Percentiles rank a stretch among this genome's conserved stretches.
These are phyloP conservation scores for Centrocercus urophasianus DNA, from an alignment of 2,113 vertebrate genomes.

Conservation along the genomic window DNA sequence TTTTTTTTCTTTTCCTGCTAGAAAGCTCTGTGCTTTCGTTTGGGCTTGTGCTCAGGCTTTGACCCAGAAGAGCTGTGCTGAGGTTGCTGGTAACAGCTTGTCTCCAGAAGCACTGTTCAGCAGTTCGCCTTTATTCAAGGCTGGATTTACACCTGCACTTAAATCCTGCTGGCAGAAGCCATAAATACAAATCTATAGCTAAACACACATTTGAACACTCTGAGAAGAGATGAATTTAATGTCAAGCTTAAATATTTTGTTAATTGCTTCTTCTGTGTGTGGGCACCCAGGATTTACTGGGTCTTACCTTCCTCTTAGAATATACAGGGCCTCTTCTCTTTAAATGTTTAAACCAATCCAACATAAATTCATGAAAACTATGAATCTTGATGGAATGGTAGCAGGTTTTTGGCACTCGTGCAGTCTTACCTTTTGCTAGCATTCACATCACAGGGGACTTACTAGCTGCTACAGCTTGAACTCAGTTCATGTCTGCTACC, in stretches of 20 bases:
- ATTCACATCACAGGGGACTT: background rate
- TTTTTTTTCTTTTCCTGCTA: background rate
- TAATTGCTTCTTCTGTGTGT: background rate
- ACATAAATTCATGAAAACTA: background rate
- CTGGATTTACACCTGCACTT: background rate
- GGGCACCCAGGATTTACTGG: background rate
- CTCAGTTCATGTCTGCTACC: background rate
- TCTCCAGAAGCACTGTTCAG: background rate
- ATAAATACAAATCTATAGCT: background rate
- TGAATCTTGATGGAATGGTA: background rate
- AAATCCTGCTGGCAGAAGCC: background rate
- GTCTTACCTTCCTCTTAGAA: background rate
- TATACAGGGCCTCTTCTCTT: background rate
- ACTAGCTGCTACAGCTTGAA: background rate
- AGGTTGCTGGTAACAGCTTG: background rate
- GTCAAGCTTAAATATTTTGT: slow-evolving; percentile 10
- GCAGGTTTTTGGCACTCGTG: background rate
- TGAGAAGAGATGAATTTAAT: slow-evolving; percentile 5
- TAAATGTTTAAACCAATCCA: background rate
- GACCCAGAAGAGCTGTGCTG: fast-evolving
- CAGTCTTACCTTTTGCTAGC: background rate
- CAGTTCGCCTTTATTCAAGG: background rate
- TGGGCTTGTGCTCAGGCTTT: background rate
- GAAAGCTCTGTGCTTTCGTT: background rate
- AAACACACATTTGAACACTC: background rate